These are phyloP conservation scores for Nephrotoma appendiculata DNA, from an alignment of 2,888 invertebrate species.

Conservation along the genomic window DNA sequence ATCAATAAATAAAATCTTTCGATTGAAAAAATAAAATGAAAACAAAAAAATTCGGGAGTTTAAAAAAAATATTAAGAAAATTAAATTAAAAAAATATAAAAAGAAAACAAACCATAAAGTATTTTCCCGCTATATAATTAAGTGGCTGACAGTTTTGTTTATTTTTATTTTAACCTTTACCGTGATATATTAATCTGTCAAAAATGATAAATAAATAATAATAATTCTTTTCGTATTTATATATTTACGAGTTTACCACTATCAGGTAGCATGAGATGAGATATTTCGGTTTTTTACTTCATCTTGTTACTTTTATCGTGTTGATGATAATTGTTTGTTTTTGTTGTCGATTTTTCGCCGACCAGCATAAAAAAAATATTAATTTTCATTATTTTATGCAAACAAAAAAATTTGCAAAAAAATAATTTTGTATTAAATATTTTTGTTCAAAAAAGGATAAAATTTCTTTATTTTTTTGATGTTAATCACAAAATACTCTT, in stretches of 20 bases:
- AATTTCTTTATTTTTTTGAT: not conserved
- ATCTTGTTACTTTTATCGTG: not conserved
- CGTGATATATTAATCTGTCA: slow-evolving; percentile 2
- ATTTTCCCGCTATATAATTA: slow-evolving; percentile 2
- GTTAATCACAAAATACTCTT: not conserved
- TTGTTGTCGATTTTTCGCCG: not conserved
- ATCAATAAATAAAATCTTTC: not conserved
- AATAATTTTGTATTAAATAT: too few relatives aligned
- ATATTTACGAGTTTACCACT: not conserved
- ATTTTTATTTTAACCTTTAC: not conserved
- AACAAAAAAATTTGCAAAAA: not conserved
- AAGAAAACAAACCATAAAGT: not conserved
- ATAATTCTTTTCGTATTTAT: not conserved
- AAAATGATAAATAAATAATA: not conserved
- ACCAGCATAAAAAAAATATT: not conserved
- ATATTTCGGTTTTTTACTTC: not conserved
- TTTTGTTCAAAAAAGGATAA: not conserved
- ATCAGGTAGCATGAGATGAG: not conserved
- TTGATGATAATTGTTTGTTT: not conserved
- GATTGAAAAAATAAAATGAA: not conserved
- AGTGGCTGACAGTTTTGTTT: slow-evolving; percentile 3
- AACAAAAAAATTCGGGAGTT: not conserved
- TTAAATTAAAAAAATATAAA: not conserved
- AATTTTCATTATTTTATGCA: not conserved
- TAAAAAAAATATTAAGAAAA: not conserved